Percentiles rank a stretch among this genome's conserved stretches.
phyloP scores from a whole-genome alignment of 2,113 vertebrate genomes.

The Passer montanus region DNA sequence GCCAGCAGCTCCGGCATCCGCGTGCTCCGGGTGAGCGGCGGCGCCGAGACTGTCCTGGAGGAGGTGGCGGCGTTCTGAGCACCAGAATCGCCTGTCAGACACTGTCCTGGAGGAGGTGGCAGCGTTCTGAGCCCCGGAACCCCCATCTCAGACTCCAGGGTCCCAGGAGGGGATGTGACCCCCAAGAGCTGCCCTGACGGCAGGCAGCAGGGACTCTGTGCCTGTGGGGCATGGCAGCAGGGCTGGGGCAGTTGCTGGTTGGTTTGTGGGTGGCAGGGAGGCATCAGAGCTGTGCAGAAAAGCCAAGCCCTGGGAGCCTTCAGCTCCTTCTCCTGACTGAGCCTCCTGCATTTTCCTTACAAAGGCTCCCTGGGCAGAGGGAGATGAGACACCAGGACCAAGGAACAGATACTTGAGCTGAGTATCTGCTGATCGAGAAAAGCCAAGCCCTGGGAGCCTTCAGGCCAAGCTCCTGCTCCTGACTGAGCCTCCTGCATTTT shows the following conservation, averaged over 20 bases:
- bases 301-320: not conserved
- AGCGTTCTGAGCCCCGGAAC: not conserved
- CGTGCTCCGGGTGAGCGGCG: constrained; percentile 63
- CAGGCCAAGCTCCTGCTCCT: not conserved
- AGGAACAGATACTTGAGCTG: not conserved
- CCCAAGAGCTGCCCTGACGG: fast-evolving
- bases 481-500: not conserved
- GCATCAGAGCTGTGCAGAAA: not conserved
- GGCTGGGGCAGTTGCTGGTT: too few relatives aligned
- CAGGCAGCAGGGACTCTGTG: not conserved
- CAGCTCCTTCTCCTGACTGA: not conserved
- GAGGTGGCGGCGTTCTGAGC: constrained; percentile 73
- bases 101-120: not conserved
- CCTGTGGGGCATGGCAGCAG: not conserved
- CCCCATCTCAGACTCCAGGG: too few relatives aligned
- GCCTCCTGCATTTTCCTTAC: not conserved
- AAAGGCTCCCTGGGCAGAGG: not conserved
- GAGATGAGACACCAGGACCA: not conserved
- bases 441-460: not conserved
- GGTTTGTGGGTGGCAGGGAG: not conserved
- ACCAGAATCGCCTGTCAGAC: fast-evolving
- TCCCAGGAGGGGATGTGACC: fast-evolving
- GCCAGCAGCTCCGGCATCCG: constrained; percentile 85
- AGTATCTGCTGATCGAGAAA: not conserved
- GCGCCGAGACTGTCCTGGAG: not conserved